Conservation (phyloP, 35 echinoderm and acorn worm genomes). For the Heliocidaris tuberculata region DNA sequence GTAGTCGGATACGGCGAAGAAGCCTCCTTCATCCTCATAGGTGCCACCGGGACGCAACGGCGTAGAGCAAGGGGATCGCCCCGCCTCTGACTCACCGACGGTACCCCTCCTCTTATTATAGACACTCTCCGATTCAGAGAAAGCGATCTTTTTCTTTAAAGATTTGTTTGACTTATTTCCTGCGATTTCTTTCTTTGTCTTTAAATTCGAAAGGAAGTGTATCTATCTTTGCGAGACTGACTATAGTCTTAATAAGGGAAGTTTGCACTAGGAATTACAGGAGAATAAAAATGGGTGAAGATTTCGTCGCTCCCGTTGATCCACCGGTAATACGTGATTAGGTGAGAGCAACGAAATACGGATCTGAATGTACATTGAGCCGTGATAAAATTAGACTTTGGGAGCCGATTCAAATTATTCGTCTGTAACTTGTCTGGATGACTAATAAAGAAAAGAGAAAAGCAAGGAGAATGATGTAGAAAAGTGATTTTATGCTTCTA, state of each 20-base stretch:
- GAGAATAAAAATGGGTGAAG: slow-evolving; percentile 4
- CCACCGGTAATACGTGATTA: slow-evolving; percentile 35
- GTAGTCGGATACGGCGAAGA: not conserved
- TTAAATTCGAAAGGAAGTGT: not conserved
- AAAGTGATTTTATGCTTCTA: not conserved
- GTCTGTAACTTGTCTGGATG: slow-evolving; percentile 18
- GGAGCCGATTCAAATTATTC: slow-evolving; percentile 5
- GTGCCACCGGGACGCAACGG: slow-evolving; percentile 5
- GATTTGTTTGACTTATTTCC: slow-evolving; percentile 43
- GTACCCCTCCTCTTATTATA: not conserved
- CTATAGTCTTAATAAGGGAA: not conserved
- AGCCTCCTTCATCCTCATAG: slow-evolving; percentile 23
- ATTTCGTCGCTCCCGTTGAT: slow-evolving; percentile 23
- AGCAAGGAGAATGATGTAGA: not conserved
- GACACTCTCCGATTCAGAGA: not conserved
- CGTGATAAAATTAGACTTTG: slow-evolving; percentile 9
- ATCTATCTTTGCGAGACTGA: not conserved
- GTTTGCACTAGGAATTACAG: not conserved
- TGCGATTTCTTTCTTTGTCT: not conserved
- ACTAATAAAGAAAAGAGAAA: not conserved
- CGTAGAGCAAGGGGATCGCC: slow-evolving; percentile 24
- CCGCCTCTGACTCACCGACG: slow-evolving; percentile 30
- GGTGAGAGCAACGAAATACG: slow-evolving; percentile 34
- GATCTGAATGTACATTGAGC: not conserved
- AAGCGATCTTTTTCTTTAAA: not conserved